Percentiles rank a stretch among this genome's conserved stretches.
Conservation (phyloP, 2,113 vertebrate genomes). For the Oxyruncus cristatus region DNA sequence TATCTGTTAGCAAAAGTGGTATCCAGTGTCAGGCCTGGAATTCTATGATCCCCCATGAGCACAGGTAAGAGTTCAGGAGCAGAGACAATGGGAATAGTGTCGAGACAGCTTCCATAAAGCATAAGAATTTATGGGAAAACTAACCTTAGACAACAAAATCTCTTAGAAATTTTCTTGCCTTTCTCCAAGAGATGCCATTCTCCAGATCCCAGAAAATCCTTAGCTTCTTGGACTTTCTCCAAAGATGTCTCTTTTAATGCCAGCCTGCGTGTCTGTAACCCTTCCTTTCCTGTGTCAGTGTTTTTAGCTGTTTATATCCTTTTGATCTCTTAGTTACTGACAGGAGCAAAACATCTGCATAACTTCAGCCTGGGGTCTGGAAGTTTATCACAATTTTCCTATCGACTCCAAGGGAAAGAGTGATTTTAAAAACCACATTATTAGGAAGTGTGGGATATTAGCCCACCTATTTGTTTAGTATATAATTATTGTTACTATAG, state of each 20-base stretch:
- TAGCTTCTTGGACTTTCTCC: neutral
- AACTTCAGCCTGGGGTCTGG: neutral
- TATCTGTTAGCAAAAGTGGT: conserved; percentile 87
- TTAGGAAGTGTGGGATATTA: neutral
- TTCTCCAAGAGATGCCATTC: neutral
- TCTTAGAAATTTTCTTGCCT: neutral
- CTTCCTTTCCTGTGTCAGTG: neutral
- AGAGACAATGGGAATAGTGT: conserved; percentile 12
- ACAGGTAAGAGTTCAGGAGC: conserved; percentile 86
- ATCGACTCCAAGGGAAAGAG: neutral
- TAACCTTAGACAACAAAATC: neutral
- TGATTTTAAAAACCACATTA: neutral
- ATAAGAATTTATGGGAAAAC: conserved; percentile 19
- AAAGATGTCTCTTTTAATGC: neutral
- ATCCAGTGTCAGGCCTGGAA: conserved; percentile 94
- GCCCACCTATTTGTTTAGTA: neutral
- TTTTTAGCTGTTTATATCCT: neutral
- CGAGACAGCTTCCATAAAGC: neutral
- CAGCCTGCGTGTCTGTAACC: neutral
- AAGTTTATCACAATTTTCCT: neutral
- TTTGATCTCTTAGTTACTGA: conserved; percentile 25
- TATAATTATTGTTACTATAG: neutral
- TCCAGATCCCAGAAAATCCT: neutral
- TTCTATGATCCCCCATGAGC: conserved; percentile 92
- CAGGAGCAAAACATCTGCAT: neutral